phyloP scores from a whole-genome alignment of 1,140 invertebrate genomes.

The Drosophila nikananu region DNA sequence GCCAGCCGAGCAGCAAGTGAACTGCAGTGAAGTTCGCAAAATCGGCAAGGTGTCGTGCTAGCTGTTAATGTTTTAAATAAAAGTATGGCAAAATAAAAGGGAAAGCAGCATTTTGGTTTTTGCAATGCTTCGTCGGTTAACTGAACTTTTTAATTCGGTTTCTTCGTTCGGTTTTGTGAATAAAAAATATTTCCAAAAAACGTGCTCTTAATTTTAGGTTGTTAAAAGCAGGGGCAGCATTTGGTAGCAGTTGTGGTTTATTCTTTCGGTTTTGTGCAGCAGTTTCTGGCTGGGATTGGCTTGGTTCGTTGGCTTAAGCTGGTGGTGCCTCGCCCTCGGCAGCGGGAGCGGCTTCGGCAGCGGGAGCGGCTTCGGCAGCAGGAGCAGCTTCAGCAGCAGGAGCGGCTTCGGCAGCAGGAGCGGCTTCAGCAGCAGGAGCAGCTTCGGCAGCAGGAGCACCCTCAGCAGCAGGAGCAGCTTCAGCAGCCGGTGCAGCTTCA shows the following conservation, averaged over 20 bases:
- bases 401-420: slow-evolving; percentile 26
- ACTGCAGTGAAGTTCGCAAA: slow-evolving; percentile 55
- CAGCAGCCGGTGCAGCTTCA: slow-evolving; percentile 51
- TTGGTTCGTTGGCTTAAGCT: slow-evolving; percentile 51
- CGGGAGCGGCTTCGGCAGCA: slow-evolving; percentile 27
- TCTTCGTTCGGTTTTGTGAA: slow-evolving; percentile 47
- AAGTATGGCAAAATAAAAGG: slow-evolving; percentile 38
- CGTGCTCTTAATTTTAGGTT: slow-evolving; percentile 50
- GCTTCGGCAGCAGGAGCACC: slow-evolving; percentile 25
- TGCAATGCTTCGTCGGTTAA: slow-evolving; percentile 63
- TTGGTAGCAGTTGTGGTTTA: slow-evolving; percentile 54
- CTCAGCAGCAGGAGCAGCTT: slow-evolving; percentile 36
- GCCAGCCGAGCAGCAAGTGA: slow-evolving; percentile 22
- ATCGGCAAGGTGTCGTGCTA: slow-evolving; percentile 57
- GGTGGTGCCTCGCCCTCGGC: slow-evolving; percentile 84
- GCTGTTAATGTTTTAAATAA: slow-evolving; percentile 68
- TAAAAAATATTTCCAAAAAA: slow-evolving; percentile 45
- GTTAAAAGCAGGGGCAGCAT: slow-evolving; percentile 72
- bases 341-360: slow-evolving; percentile 39
- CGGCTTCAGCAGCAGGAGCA: slow-evolving; percentile 11
- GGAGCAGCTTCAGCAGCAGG: slow-evolving; percentile 37
- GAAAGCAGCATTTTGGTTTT: slow-evolving; percentile 58
- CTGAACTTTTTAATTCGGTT: slow-evolving; percentile 51
- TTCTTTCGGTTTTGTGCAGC: slow-evolving; percentile 28
- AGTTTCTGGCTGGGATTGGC: slow-evolving; percentile 16